Conservation (phyloP, 2,888 invertebrate genomes). For the Sphinx pinastri region DNA sequence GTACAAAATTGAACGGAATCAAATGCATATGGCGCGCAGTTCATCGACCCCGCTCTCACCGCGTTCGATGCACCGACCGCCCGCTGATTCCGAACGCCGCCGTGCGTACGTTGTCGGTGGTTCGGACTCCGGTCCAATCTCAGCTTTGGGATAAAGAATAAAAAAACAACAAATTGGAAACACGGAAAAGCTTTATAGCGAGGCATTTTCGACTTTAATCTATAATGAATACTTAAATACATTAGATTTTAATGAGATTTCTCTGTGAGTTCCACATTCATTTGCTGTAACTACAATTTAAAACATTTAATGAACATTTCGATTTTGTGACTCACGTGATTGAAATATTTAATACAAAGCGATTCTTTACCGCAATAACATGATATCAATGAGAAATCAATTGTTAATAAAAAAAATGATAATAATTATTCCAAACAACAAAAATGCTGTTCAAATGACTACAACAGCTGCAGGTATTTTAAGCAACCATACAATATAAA, state of each 20-base stretch:
- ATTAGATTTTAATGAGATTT: conserved; percentile 7
- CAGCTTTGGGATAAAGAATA: conserved; percentile 22
- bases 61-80: conserved; percentile 80
- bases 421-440: neutral
- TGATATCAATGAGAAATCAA: neutral
- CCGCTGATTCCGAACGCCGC: conserved; percentile 23
- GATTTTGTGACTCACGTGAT: neutral
- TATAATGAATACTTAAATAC: neutral
- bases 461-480: neutral
- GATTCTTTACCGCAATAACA: neutral
- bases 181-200: conserved; percentile 19
- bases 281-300: neutral
- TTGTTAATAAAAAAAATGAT: neutral
- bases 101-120: conserved; percentile 27
- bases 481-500: conserved; percentile 16
- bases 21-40: conserved; percentile 76
- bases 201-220: conserved; percentile 17
- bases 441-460: neutral
- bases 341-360: neutral
- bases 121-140: conserved; percentile 21
- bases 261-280: neutral
- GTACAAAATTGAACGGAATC: conserved; percentile 60
- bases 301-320: neutral
- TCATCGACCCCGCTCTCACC: conserved; percentile 79
- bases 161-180: conserved; percentile 19